Percentiles rank a stretch among this genome's conserved stretches.
These are phyloP conservation scores for Leptopilina clavipes DNA, from an alignment of 1,140 invertebrate genomes.

Conservation along the genomic window DNA sequence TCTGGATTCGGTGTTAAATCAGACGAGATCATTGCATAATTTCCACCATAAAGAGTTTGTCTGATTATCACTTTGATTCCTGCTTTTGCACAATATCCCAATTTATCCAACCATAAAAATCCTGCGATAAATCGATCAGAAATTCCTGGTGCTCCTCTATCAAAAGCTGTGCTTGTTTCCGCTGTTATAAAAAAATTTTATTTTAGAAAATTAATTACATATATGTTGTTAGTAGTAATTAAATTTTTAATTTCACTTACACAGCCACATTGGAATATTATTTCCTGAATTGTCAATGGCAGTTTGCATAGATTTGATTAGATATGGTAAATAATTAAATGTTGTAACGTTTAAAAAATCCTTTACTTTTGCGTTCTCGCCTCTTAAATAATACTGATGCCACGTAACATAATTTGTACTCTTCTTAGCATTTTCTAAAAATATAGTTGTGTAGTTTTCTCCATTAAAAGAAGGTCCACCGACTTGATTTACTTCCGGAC, in stretches of 20 bases:
- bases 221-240: neutral
- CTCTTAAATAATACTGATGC: slow-evolving; percentile 89
- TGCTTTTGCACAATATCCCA: slow-evolving; percentile 80
- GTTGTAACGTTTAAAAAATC: slow-evolving; percentile 81
- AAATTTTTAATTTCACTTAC: slow-evolving; percentile 62
- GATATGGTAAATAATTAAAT: slow-evolving; percentile 79
- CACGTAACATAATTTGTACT: slow-evolving; percentile 78
- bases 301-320: slow-evolving; percentile 77
- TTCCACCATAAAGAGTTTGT: slow-evolving; percentile 81
- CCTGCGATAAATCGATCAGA: slow-evolving; percentile 83
- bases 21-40: slow-evolving; percentile 81
- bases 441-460: slow-evolving; percentile 77
- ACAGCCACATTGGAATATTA: slow-evolving; percentile 80
- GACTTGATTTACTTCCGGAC: slow-evolving; percentile 78
- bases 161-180: slow-evolving; percentile 86
- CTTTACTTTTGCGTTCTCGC: slow-evolving; percentile 76
- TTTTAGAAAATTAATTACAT: slow-evolving; percentile 34
- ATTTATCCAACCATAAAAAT: slow-evolving; percentile 87
- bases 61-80: slow-evolving; percentile 82
- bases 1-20: slow-evolving; percentile 80
- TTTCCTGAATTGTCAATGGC: slow-evolving; percentile 73
- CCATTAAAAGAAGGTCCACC: slow-evolving; percentile 72
- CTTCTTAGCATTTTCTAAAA: slow-evolving; percentile 75
- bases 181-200: slow-evolving; percentile 66
- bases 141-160: slow-evolving; percentile 82